Conservation (phyloP, 2,888 invertebrate species). For the Chrysotoxum bicinctum region DNA sequence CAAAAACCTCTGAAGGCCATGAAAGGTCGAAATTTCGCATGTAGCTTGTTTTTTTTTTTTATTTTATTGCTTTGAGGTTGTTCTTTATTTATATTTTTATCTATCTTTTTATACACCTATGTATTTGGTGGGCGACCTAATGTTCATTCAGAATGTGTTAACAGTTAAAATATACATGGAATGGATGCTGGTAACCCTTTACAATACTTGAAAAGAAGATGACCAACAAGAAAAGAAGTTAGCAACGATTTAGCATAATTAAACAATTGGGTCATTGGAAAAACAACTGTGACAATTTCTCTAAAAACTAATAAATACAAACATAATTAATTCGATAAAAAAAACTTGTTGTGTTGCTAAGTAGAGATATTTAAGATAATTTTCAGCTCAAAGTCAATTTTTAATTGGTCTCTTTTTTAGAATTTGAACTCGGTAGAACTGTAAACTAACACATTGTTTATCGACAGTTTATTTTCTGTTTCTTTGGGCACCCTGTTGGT, state of each 20-base stretch:
- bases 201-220: slow-evolving; percentile 40
- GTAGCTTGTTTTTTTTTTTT: slow-evolving; percentile 13
- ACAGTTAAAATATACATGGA: background rate
- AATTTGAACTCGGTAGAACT: too few relatives aligned
- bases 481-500: too few relatives aligned
- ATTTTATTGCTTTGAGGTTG: slow-evolving; percentile 24
- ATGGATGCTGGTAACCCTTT: slow-evolving; percentile 49
- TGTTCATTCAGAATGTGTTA: slow-evolving; percentile 15
- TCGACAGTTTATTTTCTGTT: too few relatives aligned
- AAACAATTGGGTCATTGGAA: slow-evolving; percentile 50
- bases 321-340: too few relatives aligned
- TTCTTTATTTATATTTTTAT: slow-evolving; percentile 18
- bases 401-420: too few relatives aligned
- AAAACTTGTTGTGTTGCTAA: too few relatives aligned
- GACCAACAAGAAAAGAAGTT: slow-evolving; percentile 7
- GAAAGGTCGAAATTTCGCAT: slow-evolving; percentile 69
- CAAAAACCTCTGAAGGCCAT: slow-evolving; percentile 70
- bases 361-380: too few relatives aligned
- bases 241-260: slow-evolving; percentile 24
- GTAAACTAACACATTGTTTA: too few relatives aligned
- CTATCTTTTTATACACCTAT: background rate
- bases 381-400: too few relatives aligned
- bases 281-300: background rate
- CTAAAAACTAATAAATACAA: too few relatives aligned
- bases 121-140: slow-evolving; percentile 14